Percentiles rank a stretch among this genome's conserved stretches.
Conservation (phyloP, 1,140 invertebrate species). For the Druon quercuslanigerum region DNA sequence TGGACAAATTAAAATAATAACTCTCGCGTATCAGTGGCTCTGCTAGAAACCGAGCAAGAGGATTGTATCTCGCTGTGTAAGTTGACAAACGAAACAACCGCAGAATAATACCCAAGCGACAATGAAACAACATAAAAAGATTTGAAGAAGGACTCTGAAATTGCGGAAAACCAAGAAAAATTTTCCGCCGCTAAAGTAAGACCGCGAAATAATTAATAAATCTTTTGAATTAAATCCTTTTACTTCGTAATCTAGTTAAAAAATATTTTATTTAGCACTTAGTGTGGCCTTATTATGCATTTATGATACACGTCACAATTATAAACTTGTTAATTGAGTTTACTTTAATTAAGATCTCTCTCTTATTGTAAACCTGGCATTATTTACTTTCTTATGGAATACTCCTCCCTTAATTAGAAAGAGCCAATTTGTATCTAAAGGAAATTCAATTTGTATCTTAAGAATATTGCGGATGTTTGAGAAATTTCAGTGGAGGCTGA, state of each 20-base stretch:
- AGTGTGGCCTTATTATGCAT: too few relatives aligned
- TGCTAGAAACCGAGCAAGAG: constrained; percentile 46
- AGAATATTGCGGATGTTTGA: background rate
- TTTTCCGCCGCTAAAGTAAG: background rate
- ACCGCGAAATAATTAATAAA: background rate
- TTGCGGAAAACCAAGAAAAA: constrained; percentile 23
- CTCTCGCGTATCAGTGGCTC: constrained; percentile 43
- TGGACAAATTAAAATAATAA: constrained; percentile 51
- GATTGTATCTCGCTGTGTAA: constrained; percentile 39
- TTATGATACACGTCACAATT: too few relatives aligned
- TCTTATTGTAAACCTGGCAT: background rate
- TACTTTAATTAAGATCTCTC: background rate
- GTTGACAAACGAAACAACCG: constrained; percentile 41
- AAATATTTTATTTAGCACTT: too few relatives aligned
- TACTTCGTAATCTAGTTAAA: too few relatives aligned
- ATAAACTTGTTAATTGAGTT: background rate
- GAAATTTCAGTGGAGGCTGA: background rate
- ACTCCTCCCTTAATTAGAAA: background rate
- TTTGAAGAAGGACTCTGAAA: constrained; percentile 1
- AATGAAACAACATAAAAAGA: constrained; percentile 37
- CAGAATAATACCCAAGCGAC: constrained; percentile 59
- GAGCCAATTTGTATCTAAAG: constrained; percentile 10
- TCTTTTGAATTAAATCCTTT: background rate
- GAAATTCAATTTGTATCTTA: constrained; percentile 19
- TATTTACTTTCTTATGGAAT: background rate